Evolutionary conservation across 2,113 vertebrate genomes (phyloP).

Genomic region (Dicrurus megarhynchus): DNA sequence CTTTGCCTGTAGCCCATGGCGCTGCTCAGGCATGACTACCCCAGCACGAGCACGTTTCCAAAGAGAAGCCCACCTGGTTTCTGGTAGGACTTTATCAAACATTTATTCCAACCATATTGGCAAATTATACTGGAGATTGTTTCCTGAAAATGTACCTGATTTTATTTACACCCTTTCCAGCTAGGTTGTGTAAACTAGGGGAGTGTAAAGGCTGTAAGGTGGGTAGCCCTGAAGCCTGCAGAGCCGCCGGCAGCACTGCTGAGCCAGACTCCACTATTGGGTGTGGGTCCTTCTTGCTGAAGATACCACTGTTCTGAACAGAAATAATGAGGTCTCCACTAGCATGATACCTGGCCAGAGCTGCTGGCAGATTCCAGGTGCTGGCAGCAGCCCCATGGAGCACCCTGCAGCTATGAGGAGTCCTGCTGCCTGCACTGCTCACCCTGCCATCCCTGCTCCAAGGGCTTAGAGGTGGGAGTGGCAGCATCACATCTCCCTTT

Average conservation of each 20-base stretch:
- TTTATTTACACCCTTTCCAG: not conserved
- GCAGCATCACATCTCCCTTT: not conserved
- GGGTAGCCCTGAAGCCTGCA: not conserved
- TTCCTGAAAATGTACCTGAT: not conserved
- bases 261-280: not conserved
- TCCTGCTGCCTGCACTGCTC: not conserved
- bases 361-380: fast-evolving
- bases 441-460: fast-evolving
- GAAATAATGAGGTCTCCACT: not conserved
- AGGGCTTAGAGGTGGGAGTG: no score
- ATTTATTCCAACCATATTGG: not conserved
- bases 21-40: not conserved
- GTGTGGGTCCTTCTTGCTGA: not conserved
- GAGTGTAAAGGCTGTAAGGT: not conserved
- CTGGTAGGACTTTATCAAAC: not conserved
- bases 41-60: not conserved
- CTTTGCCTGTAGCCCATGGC: not conserved
- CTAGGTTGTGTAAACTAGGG: not conserved
- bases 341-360: fast-evolving
- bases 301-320: not conserved
- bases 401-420: fast-evolving
- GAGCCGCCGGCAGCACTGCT: not conserved
- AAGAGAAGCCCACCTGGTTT: not conserved
- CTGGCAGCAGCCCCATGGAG: not conserved
- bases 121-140: not conserved